Conservation (phyloP, 2,888 invertebrate species). For the Drosophila subsilvestris region DNA sequence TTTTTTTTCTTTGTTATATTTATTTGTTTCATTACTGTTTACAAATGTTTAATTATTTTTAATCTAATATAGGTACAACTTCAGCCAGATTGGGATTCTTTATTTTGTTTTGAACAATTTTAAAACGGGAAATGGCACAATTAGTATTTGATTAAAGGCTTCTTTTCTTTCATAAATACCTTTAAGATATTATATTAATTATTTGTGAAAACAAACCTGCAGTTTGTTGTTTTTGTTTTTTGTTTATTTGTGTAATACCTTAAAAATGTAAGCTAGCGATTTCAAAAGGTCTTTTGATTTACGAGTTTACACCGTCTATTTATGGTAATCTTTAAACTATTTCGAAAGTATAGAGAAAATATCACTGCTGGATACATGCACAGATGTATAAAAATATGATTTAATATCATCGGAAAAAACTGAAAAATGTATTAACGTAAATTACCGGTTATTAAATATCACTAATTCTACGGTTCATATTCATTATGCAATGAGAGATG, state of each 20-base stretch:
- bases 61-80: constrained; percentile 52
- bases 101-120: constrained; percentile 44
- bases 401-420: constrained; percentile 22
- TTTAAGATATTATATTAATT: constrained; percentile 27
- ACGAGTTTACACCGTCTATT: constrained; percentile 21
- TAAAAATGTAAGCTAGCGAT: constrained; percentile 27
- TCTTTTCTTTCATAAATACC: constrained; percentile 28
- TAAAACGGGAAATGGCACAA: constrained; percentile 46
- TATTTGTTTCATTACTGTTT: constrained; percentile 44
- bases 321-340: constrained; percentile 26
- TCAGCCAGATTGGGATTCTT: constrained; percentile 32
- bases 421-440: constrained; percentile 18
- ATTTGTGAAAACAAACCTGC: constrained; percentile 26
- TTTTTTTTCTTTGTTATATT: neutral
- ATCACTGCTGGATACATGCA: constrained; percentile 37
- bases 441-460: constrained; percentile 4
- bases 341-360: constrained; percentile 37
- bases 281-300: constrained; percentile 30
- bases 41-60: constrained; percentile 48
- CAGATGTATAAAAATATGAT: constrained; percentile 1
- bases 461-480: constrained; percentile 11
- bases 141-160: constrained; percentile 45
- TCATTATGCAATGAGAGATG: constrained; percentile 5
- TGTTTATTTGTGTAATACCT: constrained; percentile 2
- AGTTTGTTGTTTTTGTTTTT: neutral